phyloP scores from a whole-genome alignment of 64 coral and sea anemone species.

The Exaiptasia diaphana region DNA sequence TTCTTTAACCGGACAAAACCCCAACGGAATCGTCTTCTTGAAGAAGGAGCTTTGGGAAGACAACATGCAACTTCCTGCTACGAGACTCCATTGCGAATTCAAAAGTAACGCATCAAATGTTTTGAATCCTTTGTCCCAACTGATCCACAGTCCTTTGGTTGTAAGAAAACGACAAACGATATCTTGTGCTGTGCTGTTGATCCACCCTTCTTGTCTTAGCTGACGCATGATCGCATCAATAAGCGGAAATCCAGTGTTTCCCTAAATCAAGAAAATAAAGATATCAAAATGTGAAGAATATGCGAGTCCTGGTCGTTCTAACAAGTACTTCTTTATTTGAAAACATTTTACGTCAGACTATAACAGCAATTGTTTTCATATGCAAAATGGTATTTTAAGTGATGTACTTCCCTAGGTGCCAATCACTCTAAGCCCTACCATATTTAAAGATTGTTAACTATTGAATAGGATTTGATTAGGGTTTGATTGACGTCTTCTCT shows the following conservation, averaged over 20 bases:
- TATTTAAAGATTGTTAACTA: too few species aligned
- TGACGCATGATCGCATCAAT: conserved; percentile 91
- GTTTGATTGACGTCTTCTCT: too few species aligned
- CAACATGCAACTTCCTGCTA: conserved; percentile 23
- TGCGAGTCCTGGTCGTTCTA: too few species aligned
- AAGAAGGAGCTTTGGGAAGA: conserved; percentile 10
- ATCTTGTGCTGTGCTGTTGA: conserved; percentile 72
- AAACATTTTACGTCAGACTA: too few species aligned
- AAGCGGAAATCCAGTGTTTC: conserved; percentile 82
- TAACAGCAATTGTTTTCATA: too few species aligned
- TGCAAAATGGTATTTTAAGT: too few species aligned
- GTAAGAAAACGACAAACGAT: conserved; percentile 88
- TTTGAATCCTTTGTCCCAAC: conserved; percentile 93
- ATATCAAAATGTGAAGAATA: too few species aligned
- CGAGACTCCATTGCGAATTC: conserved; percentile 41
- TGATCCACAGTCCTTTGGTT: conserved; percentile 84
- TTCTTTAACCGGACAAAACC: conserved; percentile 39
- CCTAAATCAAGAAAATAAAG: conserved; percentile 11
- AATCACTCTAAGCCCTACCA: too few species aligned
- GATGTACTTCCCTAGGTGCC: too few species aligned
- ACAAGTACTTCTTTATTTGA: too few species aligned
- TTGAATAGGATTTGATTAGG: too few species aligned
- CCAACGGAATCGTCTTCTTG: background rate
- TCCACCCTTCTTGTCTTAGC: conserved; percentile 72
- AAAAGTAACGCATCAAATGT: conserved; percentile 40